A percentile compares a stretch with the other conserved stretches of the same genome.
These are phyloP conservation scores for Eudemis profundana DNA, from an alignment of 2,888 invertebrate species.

Conservation along the genomic window DNA sequence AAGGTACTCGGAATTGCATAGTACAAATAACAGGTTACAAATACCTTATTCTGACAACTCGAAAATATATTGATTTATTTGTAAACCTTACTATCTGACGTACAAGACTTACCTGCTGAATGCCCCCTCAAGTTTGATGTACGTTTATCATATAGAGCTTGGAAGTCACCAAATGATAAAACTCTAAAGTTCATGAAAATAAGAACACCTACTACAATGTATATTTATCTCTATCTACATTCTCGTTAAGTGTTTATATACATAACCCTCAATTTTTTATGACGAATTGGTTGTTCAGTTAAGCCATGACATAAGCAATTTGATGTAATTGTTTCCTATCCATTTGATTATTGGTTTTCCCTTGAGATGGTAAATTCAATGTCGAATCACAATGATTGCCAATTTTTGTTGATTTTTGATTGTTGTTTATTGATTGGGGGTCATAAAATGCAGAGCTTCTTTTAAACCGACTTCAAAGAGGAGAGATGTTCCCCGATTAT, in stretches of 20 bases:
- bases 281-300: slow-evolving; percentile 5
- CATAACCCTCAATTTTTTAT: slow-evolving; percentile 18
- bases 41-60: too few species aligned
- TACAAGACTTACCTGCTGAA: too few species aligned
- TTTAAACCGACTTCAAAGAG: background rate
- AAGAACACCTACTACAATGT: too few species aligned
- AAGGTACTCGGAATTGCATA: too few species aligned
- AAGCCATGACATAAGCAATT: slow-evolving; percentile 28
- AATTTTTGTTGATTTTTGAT: background rate
- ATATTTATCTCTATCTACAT: background rate
- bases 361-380: slow-evolving; percentile 26
- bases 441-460: background rate
- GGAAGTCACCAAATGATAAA: too few species aligned
- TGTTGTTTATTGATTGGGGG: background rate
- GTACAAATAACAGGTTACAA: too few species aligned
- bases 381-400: background rate
- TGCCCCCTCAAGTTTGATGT: too few species aligned
- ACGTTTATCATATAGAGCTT: too few species aligned
- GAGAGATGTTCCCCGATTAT: too few species aligned
- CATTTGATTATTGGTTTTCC: slow-evolving; percentile 14
- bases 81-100: too few species aligned
- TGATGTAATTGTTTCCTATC: slow-evolving; percentile 35
- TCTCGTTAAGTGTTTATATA: slow-evolving; percentile 27
- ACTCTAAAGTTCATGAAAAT: too few species aligned
- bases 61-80: too few species aligned